Conservation (phyloP, 2,888 invertebrate genomes). For the Poecilus cupreus region DNA sequence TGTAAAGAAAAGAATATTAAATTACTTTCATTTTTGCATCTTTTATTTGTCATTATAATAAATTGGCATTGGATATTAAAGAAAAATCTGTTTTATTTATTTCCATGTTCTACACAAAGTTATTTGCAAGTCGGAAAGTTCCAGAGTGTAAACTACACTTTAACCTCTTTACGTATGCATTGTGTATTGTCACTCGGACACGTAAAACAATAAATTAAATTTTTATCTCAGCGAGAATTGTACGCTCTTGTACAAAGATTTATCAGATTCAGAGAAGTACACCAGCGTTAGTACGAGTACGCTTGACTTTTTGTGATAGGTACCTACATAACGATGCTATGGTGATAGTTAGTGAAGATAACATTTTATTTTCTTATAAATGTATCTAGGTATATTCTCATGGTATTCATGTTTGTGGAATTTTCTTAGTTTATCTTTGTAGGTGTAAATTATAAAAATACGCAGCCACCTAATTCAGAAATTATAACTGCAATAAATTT, state of each 20-base stretch:
- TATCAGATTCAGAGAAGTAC: neutral
- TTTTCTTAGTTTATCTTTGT: too few relatives aligned
- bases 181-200: constrained; percentile 22
- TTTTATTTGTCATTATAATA: too few relatives aligned
- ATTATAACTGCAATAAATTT: too few relatives aligned
- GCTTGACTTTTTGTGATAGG: neutral
- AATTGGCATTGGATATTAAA: too few relatives aligned
- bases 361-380: too few relatives aligned
- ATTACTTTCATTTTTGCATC: too few relatives aligned
- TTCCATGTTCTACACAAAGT: neutral
- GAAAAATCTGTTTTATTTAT: neutral
- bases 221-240: constrained; percentile 4
- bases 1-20: too few relatives aligned
- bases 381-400: too few relatives aligned
- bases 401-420: too few relatives aligned
- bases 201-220: constrained; percentile 25
- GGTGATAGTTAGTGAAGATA: neutral
- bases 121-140: neutral
- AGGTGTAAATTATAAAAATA: too few relatives aligned
- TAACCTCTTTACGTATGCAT: constrained; percentile 36
- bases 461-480: too few relatives aligned
- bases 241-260: neutral
- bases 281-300: neutral
- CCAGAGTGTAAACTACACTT: constrained; percentile 7
- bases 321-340: neutral